phyloP scores from a whole-genome alignment of 2,888 invertebrate genomes.

The Prosopocoilus inquinatus region DNA sequence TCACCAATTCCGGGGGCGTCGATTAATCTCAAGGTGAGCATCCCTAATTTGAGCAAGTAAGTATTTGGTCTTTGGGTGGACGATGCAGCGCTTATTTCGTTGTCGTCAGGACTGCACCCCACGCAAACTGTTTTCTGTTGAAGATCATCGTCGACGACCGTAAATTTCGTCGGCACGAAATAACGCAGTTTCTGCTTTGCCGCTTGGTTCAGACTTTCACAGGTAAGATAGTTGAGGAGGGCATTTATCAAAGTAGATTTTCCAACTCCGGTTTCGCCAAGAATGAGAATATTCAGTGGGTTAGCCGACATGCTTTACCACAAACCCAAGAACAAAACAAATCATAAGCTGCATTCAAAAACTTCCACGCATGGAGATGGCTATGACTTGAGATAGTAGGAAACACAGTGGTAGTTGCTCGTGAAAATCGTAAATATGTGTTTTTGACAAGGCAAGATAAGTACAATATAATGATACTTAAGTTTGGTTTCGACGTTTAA shows the following conservation, averaged over 20 bases:
- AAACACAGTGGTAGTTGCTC: too few species aligned
- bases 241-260: slow-evolving; percentile 46
- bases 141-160: slow-evolving; percentile 32
- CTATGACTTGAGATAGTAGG: too few species aligned
- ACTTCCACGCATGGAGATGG: too few species aligned
- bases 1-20: slow-evolving; percentile 44
- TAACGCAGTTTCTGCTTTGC: slow-evolving; percentile 27
- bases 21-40: slow-evolving; percentile 32
- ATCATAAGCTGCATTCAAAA: too few species aligned
- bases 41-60: slow-evolving; percentile 56
- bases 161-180: slow-evolving; percentile 37
- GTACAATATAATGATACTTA: too few species aligned
- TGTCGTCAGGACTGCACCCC: slow-evolving; percentile 30
- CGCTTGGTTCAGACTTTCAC: slow-evolving; percentile 29
- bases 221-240: slow-evolving; percentile 39
- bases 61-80: slow-evolving; percentile 54
- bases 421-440: too few species aligned
- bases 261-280: slow-evolving; percentile 44
- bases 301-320: too few species aligned
- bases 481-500: too few species aligned
- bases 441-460: too few species aligned
- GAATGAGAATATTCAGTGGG: slow-evolving; percentile 37
- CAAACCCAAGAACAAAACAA: too few species aligned
- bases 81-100: slow-evolving; percentile 20
- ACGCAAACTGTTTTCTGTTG: slow-evolving; percentile 25